These are phyloP conservation scores for Sussaba pulchella DNA, from an alignment of 2,888 invertebrate species.

Conservation along the genomic window DNA sequence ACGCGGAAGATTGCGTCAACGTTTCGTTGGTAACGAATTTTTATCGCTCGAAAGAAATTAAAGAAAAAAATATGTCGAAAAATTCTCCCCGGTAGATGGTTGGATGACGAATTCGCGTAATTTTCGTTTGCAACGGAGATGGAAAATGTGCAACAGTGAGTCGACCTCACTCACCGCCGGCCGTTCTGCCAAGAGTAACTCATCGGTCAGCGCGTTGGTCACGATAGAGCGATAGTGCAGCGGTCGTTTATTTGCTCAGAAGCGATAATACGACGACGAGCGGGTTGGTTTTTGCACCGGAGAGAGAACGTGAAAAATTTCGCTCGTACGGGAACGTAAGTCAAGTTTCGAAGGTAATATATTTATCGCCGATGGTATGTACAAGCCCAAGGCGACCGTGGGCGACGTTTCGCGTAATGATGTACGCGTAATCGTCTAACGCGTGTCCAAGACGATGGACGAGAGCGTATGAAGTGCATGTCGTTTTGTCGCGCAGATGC, in stretches of 20 bases:
- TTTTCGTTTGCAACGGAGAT: not conserved
- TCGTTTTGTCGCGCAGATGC: no score
- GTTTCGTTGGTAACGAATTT: not conserved
- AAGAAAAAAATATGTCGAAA: no score
- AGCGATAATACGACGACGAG: conserved; percentile 54
- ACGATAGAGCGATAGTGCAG: conserved; percentile 46
- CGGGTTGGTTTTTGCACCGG: conserved; percentile 25
- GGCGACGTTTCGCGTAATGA: conserved; percentile 47
- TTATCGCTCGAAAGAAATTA: no score
- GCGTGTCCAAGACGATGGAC: conserved; percentile 20
- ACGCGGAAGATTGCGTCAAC: conserved; percentile 52
- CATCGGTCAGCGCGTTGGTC: not conserved
- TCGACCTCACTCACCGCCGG: not conserved
- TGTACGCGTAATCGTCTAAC: conserved; percentile 1
- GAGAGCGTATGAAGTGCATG: no score
- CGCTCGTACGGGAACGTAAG: conserved; percentile 23
- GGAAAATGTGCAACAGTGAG: no score
- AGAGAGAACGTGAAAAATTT: conserved; percentile 50
- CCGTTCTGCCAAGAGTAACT: conserved; percentile 35
- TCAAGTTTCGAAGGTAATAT: conserved; percentile 62
- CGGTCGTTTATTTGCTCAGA: conserved; percentile 58
- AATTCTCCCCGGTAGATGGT: no score
- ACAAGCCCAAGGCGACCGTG: conserved; percentile 62
- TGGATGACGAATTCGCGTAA: no score
- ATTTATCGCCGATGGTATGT: conserved; percentile 63